These are phyloP conservation scores for Onychostruthus taczanowskii DNA, from an alignment of 2,113 vertebrate genomes.

Conservation along the genomic window DNA sequence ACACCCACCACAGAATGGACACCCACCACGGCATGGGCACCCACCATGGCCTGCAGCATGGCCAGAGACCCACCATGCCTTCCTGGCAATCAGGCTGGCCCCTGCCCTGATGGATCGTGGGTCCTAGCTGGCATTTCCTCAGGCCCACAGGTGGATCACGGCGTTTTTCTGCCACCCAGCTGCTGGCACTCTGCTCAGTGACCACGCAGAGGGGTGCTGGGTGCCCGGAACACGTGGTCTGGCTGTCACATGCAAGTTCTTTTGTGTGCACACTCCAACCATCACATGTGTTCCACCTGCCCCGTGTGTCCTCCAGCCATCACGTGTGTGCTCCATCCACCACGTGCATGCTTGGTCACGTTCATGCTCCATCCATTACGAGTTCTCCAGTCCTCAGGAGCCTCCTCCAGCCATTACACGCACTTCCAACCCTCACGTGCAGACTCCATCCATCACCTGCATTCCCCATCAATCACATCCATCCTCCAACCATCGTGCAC, in stretches of 20 bases:
- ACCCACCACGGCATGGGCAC: neutral
- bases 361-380: neutral
- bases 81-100: neutral
- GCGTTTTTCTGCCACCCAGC: too few species aligned
- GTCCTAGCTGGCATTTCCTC: neutral
- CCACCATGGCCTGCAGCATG: neutral
- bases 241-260: neutral
- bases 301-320: fast-evolving
- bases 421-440: fast-evolving
- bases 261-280: fast-evolving
- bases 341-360: fast-evolving
- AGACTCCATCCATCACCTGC: fast-evolving
- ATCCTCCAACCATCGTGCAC: fast-evolving
- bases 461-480: fast-evolving
- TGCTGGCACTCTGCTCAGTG: neutral
- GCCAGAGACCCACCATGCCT: fast-evolving
- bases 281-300: neutral
- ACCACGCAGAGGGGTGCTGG: neutral
- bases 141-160: fast-evolving
- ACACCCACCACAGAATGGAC: neutral
- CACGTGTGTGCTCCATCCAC: fast-evolving
- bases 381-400: fast-evolving
- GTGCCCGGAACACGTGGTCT: neutral
- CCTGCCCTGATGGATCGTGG: fast-evolving
- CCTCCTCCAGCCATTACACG: fast-evolving